Evolutionary conservation across 2,797 vertebrate species (phyloP).

Genomic region (Enteromius trimaculatus): DNA sequence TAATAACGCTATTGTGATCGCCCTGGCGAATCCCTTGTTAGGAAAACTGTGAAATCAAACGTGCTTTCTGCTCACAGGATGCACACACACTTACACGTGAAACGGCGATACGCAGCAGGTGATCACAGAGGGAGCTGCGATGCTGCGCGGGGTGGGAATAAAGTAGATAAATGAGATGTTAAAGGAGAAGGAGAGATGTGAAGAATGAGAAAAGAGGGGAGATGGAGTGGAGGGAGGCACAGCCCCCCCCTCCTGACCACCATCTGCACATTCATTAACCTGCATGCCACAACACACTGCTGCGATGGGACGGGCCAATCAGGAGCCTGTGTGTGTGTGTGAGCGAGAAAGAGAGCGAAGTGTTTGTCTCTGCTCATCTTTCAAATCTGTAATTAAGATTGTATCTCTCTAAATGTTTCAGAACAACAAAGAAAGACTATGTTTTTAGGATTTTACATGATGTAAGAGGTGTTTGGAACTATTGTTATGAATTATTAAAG

Average conservation of each 20-base stretch:
- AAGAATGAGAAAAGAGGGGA: conserved; percentile 37
- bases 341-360: conserved; percentile 39
- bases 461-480: conserved; percentile 22
- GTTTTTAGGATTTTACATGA: conserved; percentile 31
- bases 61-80: conserved; percentile 41
- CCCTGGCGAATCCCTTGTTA: conserved; percentile 52
- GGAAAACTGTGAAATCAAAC: conserved; percentile 63
- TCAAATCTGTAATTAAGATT: conserved; percentile 42
- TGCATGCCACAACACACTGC: conserved; percentile 68
- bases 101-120: conserved; percentile 44
- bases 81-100: conserved; percentile 23
- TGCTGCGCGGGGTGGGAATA: conserved; percentile 13
- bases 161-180: conserved; percentile 49
- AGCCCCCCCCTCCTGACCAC: conserved; percentile 67
- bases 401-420: conserved; percentile 62
- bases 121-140: conserved; percentile 51
- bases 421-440: conserved; percentile 7
- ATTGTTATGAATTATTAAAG: conserved; percentile 12
- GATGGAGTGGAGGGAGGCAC: conserved; percentile 45
- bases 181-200: conserved; percentile 40
- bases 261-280: conserved; percentile 83
- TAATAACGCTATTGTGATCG: conserved; percentile 45
- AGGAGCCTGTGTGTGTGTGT: conserved; percentile 32
- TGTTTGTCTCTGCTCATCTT: conserved; percentile 53
- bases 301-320: conserved; percentile 53